Conservation (phyloP, 2,113 vertebrate species). For the Grallaria varia region DNA sequence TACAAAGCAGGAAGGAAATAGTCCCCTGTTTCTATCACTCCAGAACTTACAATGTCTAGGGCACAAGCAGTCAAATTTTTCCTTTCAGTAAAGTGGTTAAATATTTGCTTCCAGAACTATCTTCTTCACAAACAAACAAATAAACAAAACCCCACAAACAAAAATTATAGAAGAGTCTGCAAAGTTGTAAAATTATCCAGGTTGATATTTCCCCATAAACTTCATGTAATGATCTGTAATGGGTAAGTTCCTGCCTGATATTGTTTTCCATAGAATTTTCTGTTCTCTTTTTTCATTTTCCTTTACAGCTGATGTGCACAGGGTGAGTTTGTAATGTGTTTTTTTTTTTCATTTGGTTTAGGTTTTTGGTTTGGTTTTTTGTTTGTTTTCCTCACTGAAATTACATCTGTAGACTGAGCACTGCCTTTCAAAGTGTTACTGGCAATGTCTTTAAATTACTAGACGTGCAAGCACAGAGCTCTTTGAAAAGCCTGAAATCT, state of each 20-base stretch:
- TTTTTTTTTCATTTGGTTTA: background rate
- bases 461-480: background rate
- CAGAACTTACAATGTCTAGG: background rate
- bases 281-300: background rate
- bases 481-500: conserved; percentile 19
- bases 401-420: background rate
- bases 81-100: background rate
- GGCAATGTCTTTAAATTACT: conserved; percentile 9
- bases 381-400: background rate
- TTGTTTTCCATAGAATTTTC: background rate
- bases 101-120: background rate
- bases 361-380: background rate
- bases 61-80: background rate
- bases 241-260: background rate
- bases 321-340: too few species aligned
- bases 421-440: background rate
- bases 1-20: background rate
- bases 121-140: background rate
- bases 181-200: background rate
- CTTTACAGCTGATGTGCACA: background rate
- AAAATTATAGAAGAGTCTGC: background rate
- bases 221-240: background rate
- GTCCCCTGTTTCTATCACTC: background rate
- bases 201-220: background rate
- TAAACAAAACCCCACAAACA: background rate